Conservation (phyloP, 2,797 vertebrate genomes). For the Etheostoma nigrum region DNA sequence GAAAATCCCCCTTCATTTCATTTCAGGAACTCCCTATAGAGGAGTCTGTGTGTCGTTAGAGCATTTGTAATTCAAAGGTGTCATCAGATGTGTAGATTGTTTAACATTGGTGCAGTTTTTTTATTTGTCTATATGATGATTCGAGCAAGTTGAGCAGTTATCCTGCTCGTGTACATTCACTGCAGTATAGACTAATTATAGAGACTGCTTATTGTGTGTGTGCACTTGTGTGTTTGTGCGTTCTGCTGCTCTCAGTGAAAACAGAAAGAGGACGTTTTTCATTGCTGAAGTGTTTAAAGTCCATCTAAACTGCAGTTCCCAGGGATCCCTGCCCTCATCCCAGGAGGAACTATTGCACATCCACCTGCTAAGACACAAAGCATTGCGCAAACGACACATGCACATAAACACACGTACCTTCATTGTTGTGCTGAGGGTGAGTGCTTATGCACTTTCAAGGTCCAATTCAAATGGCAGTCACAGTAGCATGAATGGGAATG, state of each 20-base stretch:
- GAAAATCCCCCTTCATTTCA: conserved; percentile 4
- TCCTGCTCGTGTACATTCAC: conserved; percentile 42
- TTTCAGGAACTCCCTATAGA: conserved; percentile 4
- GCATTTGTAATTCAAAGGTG: neutral
- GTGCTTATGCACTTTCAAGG: neutral
- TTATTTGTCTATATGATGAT: neutral
- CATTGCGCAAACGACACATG: conserved; percentile 37
- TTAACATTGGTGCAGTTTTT: conserved; percentile 3
- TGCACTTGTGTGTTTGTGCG: conserved; percentile 16
- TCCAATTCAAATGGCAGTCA: conserved; percentile 1
- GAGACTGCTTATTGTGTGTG: conserved; percentile 41
- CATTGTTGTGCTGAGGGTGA: conserved; percentile 2
- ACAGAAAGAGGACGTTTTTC: conserved; percentile 40
- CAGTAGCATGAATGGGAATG: neutral
- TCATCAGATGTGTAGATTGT: conserved; percentile 7
- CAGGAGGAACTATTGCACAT: conserved; percentile 46
- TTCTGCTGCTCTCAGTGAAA: conserved; percentile 50
- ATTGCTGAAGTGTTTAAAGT: conserved; percentile 77
- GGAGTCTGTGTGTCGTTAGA: neutral
- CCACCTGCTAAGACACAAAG: conserved; percentile 63
- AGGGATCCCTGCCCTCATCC: conserved; percentile 60
- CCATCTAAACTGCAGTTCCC: conserved; percentile 54
- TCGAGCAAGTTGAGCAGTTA: conserved; percentile 18
- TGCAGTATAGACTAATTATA: conserved; percentile 63
- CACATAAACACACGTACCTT: neutral